Evolutionary conservation across 1,140 invertebrate species (phyloP), one percentile per base, ranked within the genome.

Genomic region (Drosophila trapezifrons): DNA sequence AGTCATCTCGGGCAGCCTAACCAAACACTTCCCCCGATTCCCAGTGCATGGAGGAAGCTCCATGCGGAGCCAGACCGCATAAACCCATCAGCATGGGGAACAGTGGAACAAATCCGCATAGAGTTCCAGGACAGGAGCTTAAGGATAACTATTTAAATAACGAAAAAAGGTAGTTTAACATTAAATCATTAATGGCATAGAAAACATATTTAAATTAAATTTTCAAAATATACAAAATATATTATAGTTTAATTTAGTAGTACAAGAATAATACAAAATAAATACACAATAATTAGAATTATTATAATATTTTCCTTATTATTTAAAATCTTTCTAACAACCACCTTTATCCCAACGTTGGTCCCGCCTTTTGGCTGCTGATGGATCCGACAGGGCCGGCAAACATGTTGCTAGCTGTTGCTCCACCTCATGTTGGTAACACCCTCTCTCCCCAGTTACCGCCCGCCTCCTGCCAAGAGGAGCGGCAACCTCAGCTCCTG

Each of bases 1-100:
- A 71, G 65, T 71, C 69, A 71, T 71, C 69, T 71, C 25, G 65
- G 69, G 18, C 69, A 58, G 69, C 69, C 69, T 71, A 71, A 71
- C 52, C 69, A 57, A 71, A 71, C 69, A 71, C 51, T 49, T 43
- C 35, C 32, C 20, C 20, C 25, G 8, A 27, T 35, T 29, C 12
- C 32, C 27, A 20, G 12, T 37, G 42, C n/a, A 43, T 20, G 29
- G 18, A 20, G 51, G 25, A 32, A 32, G 17, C 49, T 47, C 12
- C 42, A 25, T 18, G 13, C 2, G 64, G 42, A 25, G 25, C 13
- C 25, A 17, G 29, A 70, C 67, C 64, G 42, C 64, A 69, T 22
- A 29, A 56, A 3, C 22, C 40, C 42, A 55, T 40, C 42, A 70
- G 5, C 25, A 20, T 25, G 18, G 32, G 49, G 12, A 9, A 70